Conservation (phyloP, 2,888 invertebrate genomes). For the Drosophila algonquin region DNA sequence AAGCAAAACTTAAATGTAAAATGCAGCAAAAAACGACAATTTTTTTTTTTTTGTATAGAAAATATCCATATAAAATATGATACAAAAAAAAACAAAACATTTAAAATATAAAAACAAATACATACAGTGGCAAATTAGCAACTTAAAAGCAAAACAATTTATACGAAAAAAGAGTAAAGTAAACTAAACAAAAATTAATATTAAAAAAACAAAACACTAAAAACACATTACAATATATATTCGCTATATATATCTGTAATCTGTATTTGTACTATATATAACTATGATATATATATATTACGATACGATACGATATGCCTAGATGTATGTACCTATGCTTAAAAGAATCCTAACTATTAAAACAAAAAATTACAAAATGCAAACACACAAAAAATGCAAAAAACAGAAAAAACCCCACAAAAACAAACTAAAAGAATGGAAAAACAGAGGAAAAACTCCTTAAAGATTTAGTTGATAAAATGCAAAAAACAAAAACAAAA, state of each 20-base stretch:
- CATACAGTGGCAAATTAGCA: constrained; percentile 50
- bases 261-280: constrained; percentile 57
- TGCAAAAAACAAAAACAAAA: constrained; percentile 7
- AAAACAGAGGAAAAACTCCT: constrained; percentile 49
- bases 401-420: constrained; percentile 34
- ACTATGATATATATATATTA: constrained; percentile 46
- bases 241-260: constrained; percentile 69
- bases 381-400: constrained; percentile 33
- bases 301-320: constrained; percentile 43
- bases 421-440: constrained; percentile 57
- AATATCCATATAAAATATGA: constrained; percentile 34
- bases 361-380: constrained; percentile 25
- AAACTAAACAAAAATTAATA: constrained; percentile 46
- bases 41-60: constrained; percentile 42
- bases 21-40: constrained; percentile 39
- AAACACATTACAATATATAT: constrained; percentile 43
- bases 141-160: constrained; percentile 43
- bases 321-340: constrained; percentile 72
- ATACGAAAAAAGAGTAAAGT: constrained; percentile 41
- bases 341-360: constrained; percentile 72
- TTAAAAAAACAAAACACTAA: constrained; percentile 37
- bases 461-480: constrained; percentile 37
- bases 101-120: constrained; percentile 30
- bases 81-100: constrained; percentile 26
- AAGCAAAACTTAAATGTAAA: constrained; percentile 53